phyloP scores from a whole-genome alignment of 1,140 invertebrate genomes.

The Drosophila quadrilineata region DNA sequence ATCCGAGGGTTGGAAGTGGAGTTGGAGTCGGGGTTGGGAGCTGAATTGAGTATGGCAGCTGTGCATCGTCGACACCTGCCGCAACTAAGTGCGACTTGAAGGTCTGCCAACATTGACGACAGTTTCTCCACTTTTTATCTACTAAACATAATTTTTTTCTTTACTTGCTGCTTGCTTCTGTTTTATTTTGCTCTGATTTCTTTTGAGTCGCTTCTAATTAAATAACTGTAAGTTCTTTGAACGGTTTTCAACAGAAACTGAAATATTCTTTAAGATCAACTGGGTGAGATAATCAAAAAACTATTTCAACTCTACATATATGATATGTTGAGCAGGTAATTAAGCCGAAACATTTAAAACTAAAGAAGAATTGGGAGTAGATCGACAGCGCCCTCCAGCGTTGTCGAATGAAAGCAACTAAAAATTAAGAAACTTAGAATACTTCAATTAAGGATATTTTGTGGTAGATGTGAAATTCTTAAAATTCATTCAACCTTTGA shows the following conservation, averaged over 20 bases:
- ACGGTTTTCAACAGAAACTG: conserved; percentile 6
- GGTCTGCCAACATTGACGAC: conserved; percentile 40
- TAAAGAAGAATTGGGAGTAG: neutral
- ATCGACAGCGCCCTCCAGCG: neutral
- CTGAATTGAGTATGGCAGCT: neutral
- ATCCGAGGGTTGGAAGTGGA: neutral
- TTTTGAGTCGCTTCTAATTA: conserved; percentile 64
- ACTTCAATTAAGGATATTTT: too few relatives aligned
- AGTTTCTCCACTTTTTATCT: conserved; percentile 49
- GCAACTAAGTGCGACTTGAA: conserved; percentile 58
- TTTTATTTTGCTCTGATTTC: conserved; percentile 68
- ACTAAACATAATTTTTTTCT: neutral
- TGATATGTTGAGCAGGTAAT: conserved; percentile 1
- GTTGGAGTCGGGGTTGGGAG: neutral
- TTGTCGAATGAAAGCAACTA: neutral
- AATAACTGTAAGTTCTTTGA: conserved; percentile 67
- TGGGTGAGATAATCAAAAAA: conserved; percentile 7
- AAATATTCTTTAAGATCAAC: conserved; percentile 11
- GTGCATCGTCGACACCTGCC: conserved; percentile 20
- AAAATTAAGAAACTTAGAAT: too few relatives aligned
- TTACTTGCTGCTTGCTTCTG: neutral
- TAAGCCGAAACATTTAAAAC: neutral
- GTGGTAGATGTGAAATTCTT: too few relatives aligned
- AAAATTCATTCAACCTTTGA: too few relatives aligned
- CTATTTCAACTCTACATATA: too few relatives aligned